phyloP scores from a whole-genome alignment of 2,797 vertebrate species.

The Acanthopagrus latus region DNA sequence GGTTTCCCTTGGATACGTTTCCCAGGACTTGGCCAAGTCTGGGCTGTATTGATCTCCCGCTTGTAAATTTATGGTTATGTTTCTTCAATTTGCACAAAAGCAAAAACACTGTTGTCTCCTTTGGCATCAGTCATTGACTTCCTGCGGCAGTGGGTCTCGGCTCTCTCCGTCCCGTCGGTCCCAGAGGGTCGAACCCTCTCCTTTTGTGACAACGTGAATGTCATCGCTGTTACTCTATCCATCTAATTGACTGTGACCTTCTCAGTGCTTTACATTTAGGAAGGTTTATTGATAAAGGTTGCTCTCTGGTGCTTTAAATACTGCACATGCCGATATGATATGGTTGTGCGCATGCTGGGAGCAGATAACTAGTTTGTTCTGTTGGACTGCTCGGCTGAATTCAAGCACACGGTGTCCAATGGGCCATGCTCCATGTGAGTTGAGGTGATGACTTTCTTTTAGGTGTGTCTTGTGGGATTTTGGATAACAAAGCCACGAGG shows the following conservation, averaged over 20 bases:
- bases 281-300: conserved; percentile 60
- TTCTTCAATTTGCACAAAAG: conserved; percentile 81
- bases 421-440: conserved; percentile 12
- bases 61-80: conserved; percentile 83
- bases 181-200: conserved; percentile 53
- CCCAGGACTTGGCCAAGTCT: conserved; percentile 70
- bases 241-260: conserved; percentile 77
- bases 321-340: conserved; percentile 44
- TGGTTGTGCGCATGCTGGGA: background rate
- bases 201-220: conserved; percentile 69
- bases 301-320: conserved; percentile 56
- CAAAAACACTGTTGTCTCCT: conserved; percentile 75
- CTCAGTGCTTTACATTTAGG: conserved; percentile 57
- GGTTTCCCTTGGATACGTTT: conserved; percentile 76
- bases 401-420: background rate
- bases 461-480: conserved; percentile 19
- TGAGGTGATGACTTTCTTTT: conserved; percentile 16
- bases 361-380: conserved; percentile 16
- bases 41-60: conserved; percentile 69
- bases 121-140: conserved; percentile 71
- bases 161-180: conserved; percentile 42
- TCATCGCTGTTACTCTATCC: conserved; percentile 74
- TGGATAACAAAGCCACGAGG: conserved; percentile 26
- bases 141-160: conserved; percentile 58
- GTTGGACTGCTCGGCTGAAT: conserved; percentile 23